Conservation (phyloP, 2,888 invertebrate genomes). For the Stenodema calcarata region DNA sequence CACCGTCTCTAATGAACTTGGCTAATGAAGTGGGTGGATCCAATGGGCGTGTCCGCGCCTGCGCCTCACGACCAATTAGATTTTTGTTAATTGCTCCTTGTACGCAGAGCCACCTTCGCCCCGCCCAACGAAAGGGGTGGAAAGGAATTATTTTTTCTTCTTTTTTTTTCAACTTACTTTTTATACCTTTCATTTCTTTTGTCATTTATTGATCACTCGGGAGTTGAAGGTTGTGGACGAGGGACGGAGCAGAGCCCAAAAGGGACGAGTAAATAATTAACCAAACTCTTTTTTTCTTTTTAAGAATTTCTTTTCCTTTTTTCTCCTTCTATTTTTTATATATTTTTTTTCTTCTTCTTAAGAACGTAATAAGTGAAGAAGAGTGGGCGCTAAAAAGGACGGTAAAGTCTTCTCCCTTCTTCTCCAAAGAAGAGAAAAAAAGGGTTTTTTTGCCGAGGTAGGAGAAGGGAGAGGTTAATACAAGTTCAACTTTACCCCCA, state of each 20-base stretch:
- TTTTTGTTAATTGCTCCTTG: slow-evolving; percentile 24
- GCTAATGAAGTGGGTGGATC: slow-evolving; percentile 10
- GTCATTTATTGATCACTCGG: slow-evolving; percentile 30
- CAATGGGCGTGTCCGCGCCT: neutral
- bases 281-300: slow-evolving; percentile 20
- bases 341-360: neutral
- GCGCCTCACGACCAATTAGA: slow-evolving; percentile 3
- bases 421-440: neutral
- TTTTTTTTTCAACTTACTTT: neutral
- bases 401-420: neutral
- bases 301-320: neutral
- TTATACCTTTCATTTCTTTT: slow-evolving; percentile 21
- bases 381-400: slow-evolving; percentile 33
- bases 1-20: slow-evolving; percentile 10
- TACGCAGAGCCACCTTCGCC: slow-evolving; percentile 24
- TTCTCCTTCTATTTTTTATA: too few relatives aligned
- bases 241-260: neutral
- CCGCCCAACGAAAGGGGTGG: slow-evolving; percentile 19
- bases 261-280: slow-evolving; percentile 25
- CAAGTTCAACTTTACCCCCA: slow-evolving; percentile 27
- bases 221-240: neutral
- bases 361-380: slow-evolving; percentile 32
- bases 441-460: neutral
- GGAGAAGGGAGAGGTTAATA: neutral
- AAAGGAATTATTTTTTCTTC: neutral